Evolutionary conservation across 1,140 invertebrate species (phyloP).

Genomic region (Neodiprion fabricii): DNA sequence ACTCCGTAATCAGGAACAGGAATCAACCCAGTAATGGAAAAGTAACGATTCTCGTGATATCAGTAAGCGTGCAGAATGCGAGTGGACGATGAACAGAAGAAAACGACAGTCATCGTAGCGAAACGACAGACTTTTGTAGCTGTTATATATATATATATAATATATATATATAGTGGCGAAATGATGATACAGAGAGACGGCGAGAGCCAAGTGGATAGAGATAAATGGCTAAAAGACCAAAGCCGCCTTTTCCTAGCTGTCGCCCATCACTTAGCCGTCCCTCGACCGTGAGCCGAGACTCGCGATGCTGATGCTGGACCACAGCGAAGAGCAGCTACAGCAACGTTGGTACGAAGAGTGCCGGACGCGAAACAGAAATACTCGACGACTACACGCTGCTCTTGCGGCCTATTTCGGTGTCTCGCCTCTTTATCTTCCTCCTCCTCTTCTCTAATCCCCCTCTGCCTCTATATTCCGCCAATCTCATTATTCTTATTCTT

Average conservation of each 20-base stretch:
- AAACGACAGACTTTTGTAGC: too few species aligned
- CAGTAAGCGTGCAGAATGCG: too few species aligned
- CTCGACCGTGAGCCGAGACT: not conserved
- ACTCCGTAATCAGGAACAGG: too few species aligned
- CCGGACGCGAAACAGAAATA: constrained; percentile 6
- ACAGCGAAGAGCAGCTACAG: not conserved
- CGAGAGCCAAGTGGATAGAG: too few species aligned
- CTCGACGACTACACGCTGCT: not conserved
- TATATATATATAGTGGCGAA: too few species aligned
- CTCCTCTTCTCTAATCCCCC: not conserved
- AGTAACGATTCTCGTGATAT: too few species aligned
- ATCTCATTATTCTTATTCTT: not conserved
- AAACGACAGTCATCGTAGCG: too few species aligned
- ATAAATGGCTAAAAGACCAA: not conserved
- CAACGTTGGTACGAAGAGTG: not conserved
- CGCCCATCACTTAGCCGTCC: not conserved
- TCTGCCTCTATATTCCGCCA: too few species aligned
- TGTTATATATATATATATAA: too few species aligned
- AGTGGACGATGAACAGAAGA: too few species aligned
- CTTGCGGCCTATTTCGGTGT: constrained; percentile 4
- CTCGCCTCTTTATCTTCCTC: not conserved
- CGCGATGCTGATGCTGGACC: not conserved
- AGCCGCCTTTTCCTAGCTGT: not conserved
- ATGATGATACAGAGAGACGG: too few species aligned
- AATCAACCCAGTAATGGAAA: too few species aligned